phyloP scores from a whole-genome alignment of 2,888 invertebrate genomes.

The Gonocerus acuteangulatus region DNA sequence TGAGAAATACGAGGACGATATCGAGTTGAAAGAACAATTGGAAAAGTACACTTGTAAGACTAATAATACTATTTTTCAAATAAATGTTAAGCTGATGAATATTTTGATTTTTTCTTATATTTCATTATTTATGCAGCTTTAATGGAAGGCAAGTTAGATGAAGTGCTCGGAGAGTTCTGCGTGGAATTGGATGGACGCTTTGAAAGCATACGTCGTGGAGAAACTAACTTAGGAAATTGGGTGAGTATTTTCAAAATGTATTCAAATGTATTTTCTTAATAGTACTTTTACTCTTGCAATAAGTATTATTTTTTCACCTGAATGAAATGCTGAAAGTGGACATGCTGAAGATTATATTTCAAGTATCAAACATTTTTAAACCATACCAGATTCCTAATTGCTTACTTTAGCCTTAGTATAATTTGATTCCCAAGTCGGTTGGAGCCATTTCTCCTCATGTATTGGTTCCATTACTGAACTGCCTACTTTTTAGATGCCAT shows the following conservation, averaged over 20 bases:
- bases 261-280: not conserved
- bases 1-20: slow-evolving; percentile 61
- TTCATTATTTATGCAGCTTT: slow-evolving; percentile 52
- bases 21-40: slow-evolving; percentile 58
- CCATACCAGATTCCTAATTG: too few relatives aligned
- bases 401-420: too few relatives aligned
- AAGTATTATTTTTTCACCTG: too few relatives aligned
- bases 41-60: slow-evolving; percentile 61
- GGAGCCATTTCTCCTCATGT: too few relatives aligned
- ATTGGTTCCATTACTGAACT: too few relatives aligned
- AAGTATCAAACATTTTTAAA: too few relatives aligned
- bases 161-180: slow-evolving; percentile 70
- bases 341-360: too few relatives aligned
- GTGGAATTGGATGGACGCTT: slow-evolving; percentile 85
- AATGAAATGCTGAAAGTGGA: too few relatives aligned
- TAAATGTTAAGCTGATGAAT: too few relatives aligned
- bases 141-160: slow-evolving; percentile 76
- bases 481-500: too few relatives aligned
- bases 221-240: slow-evolving; percentile 86
- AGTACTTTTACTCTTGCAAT: not conserved
- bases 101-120: too few relatives aligned
- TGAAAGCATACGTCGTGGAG: slow-evolving; percentile 65
- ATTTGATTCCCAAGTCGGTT: too few relatives aligned
- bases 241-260: slow-evolving; percentile 11
- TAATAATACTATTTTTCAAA: not conserved